Base-by-base conservation (phyloP, 2,888 invertebrate species). In the Catotricha subobsoleta region DNA sequence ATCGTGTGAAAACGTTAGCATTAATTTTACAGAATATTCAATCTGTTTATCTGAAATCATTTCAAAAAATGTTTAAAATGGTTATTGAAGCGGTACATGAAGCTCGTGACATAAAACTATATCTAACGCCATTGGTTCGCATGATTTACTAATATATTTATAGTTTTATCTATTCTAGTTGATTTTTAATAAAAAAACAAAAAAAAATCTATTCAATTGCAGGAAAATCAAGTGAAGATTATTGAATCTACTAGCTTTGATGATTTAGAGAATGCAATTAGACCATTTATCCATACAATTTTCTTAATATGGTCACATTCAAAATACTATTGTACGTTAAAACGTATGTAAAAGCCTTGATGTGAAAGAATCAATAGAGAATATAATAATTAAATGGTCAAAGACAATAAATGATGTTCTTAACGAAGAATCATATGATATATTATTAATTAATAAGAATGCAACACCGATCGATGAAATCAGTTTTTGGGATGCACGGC, bases 361-460 rank as follows among this genome's bases (percentile, higher is more conserved):
- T 23, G 78, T 84, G 57, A 64, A 79, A 40, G 66, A 71, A 41
- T 76, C 81, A 38, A 74, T 91, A 43, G 92, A 92, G 63, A 79
- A 77, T 27, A 77, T 82, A 34, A 71, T 90, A 2, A 82, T 84
- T 46, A 84, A 86, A 55, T 92, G 92, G 92, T 72, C 80, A 2
- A 68, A 71, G 39, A 79, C 81, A 54, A 76, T 86, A 25, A 74
- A 76, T 45, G 55, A 55, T 36, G 56, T 59, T 37, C 48, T 62
- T 12, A 49, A 52, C 46, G 58, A 58, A 28, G 47, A 49, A 41
- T 43, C 44, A 23, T 35, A 39, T 33, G 7, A 38, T 41, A n/a
- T 33, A 19, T 39, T 35, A 10, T n/a, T n/a, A 10, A 83, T 86
- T 52, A 75, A 74, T 3, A 67, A 69, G 43, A 69, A 82, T 58